phyloP scores from a whole-genome alignment of 2,888 invertebrate genomes.

The Cynaeus angustus region DNA sequence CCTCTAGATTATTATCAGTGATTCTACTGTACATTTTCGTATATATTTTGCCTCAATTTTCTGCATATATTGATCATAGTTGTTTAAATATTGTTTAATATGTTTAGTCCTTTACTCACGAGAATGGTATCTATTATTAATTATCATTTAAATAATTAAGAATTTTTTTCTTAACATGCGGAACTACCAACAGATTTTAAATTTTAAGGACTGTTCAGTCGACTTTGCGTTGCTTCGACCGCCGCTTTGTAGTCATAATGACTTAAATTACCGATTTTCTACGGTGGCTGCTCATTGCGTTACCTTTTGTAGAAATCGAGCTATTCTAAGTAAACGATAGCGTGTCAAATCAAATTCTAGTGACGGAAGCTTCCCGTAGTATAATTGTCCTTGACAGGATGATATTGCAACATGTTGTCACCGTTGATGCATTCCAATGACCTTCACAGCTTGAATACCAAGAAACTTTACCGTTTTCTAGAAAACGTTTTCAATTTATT shows the following conservation, averaged over 20 bases:
- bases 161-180: too few species aligned
- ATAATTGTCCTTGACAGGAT: constrained; percentile 36
- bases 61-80: too few species aligned
- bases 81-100: too few species aligned
- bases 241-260: not conserved
- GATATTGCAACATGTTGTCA: constrained; percentile 30
- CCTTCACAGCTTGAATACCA: constrained; percentile 26
- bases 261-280: constrained; percentile 8
- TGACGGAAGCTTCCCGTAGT: constrained; percentile 29
- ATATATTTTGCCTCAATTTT: too few species aligned
- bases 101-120: too few species aligned
- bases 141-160: too few species aligned
- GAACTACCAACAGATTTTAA: too few species aligned
- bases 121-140: too few species aligned
- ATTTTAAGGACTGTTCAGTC: too few species aligned
- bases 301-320: constrained; percentile 24
- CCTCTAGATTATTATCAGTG: too few species aligned
- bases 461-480: constrained; percentile 14
- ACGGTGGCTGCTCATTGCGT: constrained; percentile 3
- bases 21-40: too few species aligned
- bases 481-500: constrained; percentile 22
- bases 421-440: constrained; percentile 27
- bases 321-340: constrained; percentile 19
- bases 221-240: too few species aligned
- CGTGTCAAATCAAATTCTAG: constrained; percentile 14